A percentile compares a stretch with the other conserved stretches of the same genome.
phyloP scores from a whole-genome alignment of 1,140 invertebrate species.

The Zaprionus inermis region DNA sequence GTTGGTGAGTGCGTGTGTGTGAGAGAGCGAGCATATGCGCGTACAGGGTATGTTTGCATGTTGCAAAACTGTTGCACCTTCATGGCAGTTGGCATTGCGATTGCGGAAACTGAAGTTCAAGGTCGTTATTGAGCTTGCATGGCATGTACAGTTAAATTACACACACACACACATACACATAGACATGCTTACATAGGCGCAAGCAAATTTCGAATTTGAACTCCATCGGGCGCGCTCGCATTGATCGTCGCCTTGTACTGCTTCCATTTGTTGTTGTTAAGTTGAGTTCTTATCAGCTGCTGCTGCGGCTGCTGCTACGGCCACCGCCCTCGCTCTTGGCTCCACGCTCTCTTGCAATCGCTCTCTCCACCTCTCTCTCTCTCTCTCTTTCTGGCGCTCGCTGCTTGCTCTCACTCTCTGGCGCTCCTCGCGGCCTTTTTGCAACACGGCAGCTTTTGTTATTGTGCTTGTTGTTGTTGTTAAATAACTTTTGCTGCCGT shows the following conservation, averaged over 20 bases:
- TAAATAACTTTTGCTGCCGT: conserved; percentile 52
- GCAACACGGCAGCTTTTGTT: conserved; percentile 42
- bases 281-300: conserved; percentile 50
- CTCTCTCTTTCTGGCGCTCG: neutral
- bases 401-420: conserved; percentile 10
- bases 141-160: conserved; percentile 14
- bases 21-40: neutral
- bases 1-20: neutral
- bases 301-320: conserved; percentile 14
- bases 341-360: conserved; percentile 7
- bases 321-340: conserved; percentile 41
- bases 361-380: no score
- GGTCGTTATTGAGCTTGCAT: conserved; percentile 56
- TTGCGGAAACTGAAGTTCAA: conserved; percentile 65
- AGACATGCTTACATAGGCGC: neutral
- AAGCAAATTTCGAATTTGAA: conserved; percentile 15
- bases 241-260: conserved; percentile 24
- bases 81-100: conserved; percentile 22
- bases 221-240: neutral
- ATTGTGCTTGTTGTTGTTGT: conserved; percentile 21
- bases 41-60: conserved; percentile 16
- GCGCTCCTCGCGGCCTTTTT: conserved; percentile 16
- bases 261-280: conserved; percentile 42
- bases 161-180: conserved; percentile 3
- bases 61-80: conserved; percentile 45